A percentile compares a stretch with the other conserved stretches of the same genome.
Conservation (phyloP, 2,113 vertebrate genomes). For the Stomatorhinus ivindoensis region DNA sequence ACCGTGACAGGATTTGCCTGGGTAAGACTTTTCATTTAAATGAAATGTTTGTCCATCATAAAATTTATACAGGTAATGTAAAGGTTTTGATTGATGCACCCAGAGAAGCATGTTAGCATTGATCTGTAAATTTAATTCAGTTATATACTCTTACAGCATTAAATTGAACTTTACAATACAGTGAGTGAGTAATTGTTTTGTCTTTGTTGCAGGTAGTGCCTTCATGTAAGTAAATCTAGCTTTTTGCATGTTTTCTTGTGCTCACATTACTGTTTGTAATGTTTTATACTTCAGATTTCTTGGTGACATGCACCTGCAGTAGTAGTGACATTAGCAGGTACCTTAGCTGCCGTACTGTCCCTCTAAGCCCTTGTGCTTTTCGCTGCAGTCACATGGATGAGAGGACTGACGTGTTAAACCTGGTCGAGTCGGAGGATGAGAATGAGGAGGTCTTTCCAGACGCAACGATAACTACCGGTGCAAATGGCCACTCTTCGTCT, state of each 20-base stretch:
- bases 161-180: not conserved
- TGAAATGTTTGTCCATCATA: not conserved
- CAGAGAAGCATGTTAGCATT: not conserved
- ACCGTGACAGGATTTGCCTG: conserved; percentile 54
- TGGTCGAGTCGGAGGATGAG: conserved; percentile 85
- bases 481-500: conserved; percentile 49
- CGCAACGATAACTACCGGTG: conserved; percentile 46
- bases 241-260: not conserved
- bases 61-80: not conserved
- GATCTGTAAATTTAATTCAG: not conserved
- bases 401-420: conserved; percentile 65
- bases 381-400: conserved; percentile 43
- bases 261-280: not conserved
- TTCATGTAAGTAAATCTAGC: conserved; percentile 54
- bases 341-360: not conserved
- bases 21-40: conserved; percentile 39
- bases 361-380: not conserved
- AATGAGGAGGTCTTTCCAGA: conserved; percentile 60
- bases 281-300: not conserved
- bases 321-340: not conserved
- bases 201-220: conserved; percentile 45
- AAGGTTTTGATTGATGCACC: not conserved
- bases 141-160: not conserved
- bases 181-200: not conserved
- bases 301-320: not conserved